Conservation (phyloP, 2,888 invertebrate genomes). For the Nemoura dubitans region DNA sequence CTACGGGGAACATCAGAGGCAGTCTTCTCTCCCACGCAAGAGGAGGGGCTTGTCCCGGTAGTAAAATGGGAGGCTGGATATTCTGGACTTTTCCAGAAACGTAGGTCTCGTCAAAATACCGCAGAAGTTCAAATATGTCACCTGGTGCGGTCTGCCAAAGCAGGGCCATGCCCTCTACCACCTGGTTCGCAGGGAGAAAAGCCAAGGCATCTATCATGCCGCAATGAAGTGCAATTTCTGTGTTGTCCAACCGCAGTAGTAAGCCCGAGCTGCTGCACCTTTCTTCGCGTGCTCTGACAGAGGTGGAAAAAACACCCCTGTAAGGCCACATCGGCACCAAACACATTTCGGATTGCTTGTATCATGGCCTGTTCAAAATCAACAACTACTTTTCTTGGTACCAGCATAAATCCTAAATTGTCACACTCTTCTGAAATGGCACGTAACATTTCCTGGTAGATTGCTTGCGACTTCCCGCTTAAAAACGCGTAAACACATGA, state of each 20-base stretch:
- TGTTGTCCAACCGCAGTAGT: neutral
- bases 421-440: no score
- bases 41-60: no score
- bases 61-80: neutral
- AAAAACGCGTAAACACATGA: neutral
- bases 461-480: neutral
- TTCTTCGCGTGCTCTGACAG: neutral
- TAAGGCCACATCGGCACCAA: neutral
- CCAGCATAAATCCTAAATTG: neutral
- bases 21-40: neutral
- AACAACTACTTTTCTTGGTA: neutral
- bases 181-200: neutral
- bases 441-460: neutral
- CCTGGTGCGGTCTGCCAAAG: neutral
- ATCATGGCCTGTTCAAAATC: conserved; percentile 8
- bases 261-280: neutral
- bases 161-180: neutral
- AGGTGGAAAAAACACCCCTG: conserved; percentile 15
- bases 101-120: conserved; percentile 14
- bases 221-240: neutral
- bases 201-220: conserved; percentile 17
- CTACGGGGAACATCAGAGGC: neutral
- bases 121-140: neutral
- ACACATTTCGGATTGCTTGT: neutral
- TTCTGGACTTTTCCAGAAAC: neutral